Conservation (phyloP, 2,888 invertebrate species). For the Galerucella pusilla region DNA sequence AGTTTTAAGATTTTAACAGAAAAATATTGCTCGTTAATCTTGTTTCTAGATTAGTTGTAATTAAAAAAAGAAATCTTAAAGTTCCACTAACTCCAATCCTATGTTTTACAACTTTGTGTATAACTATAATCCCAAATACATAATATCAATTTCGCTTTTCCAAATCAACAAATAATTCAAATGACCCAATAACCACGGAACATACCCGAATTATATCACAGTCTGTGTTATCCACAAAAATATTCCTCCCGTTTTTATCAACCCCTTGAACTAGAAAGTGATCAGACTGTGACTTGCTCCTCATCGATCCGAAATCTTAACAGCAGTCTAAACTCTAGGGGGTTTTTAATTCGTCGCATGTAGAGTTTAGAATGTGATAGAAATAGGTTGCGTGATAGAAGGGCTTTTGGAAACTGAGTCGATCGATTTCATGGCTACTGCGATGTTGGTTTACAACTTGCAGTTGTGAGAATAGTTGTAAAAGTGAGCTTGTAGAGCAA, state of each 20-base stretch:
- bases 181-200: conserved; percentile 26
- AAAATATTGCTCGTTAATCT: no score
- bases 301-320: conserved; percentile 31
- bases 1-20: no score
- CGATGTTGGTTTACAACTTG: conserved; percentile 34
- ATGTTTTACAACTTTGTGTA: no score
- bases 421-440: conserved; percentile 42
- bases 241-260: conserved; percentile 32
- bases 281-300: conserved; percentile 50
- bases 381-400: conserved; percentile 46
- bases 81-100: no score
- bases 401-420: conserved; percentile 40
- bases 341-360: conserved; percentile 8
- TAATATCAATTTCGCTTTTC: conserved; percentile 10
- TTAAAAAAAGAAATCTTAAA: no score
- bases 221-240: conserved; percentile 20
- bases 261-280: conserved; percentile 50
- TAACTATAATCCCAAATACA: neutral
- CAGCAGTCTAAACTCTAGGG: conserved; percentile 41
- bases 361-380: conserved; percentile 17
- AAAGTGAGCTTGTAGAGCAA: conserved; percentile 43
- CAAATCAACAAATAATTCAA: conserved; percentile 26
- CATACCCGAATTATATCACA: conserved; percentile 20
- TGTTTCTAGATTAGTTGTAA: no score
- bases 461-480: conserved; percentile 44